Conservation (phyloP, 1,140 invertebrate genomes). For the Trachymyrmex cornetzi region DNA sequence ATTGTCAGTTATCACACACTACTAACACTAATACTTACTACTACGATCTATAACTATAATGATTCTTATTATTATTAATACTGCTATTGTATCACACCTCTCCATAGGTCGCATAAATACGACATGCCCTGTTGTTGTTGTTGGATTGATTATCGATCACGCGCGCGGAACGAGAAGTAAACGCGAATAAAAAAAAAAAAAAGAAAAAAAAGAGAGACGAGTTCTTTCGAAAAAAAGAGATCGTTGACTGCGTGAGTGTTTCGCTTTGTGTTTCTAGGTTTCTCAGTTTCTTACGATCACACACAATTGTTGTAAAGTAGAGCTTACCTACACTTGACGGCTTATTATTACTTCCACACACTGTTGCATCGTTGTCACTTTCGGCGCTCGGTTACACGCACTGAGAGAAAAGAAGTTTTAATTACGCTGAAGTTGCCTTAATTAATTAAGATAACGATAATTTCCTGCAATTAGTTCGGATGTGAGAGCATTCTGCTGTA, state of each 20-base stretch:
- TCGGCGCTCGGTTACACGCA: conserved; percentile 58
- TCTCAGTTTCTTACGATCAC: conserved; percentile 25
- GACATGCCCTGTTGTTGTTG: conserved; percentile 41
- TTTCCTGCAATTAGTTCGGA: conserved; percentile 55
- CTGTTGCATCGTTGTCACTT: conserved; percentile 56
- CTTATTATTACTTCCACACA: conserved; percentile 55
- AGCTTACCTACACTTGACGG: conserved; percentile 27
- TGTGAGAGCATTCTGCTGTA: conserved; percentile 59
- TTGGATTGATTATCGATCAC: conserved; percentile 32
- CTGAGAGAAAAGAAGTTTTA: conserved; percentile 62
- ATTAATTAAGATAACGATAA: conserved; percentile 59
- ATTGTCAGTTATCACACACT: conserved; percentile 63
- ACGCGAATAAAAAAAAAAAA: not conserved
- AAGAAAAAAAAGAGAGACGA: not conserved
- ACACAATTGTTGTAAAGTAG: conserved; percentile 47
- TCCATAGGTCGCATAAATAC: conserved; percentile 30
- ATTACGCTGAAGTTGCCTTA: conserved; percentile 60
- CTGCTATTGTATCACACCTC: conserved; percentile 57
- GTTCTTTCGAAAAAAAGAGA: conserved; percentile 46
- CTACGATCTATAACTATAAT: conserved; percentile 56
- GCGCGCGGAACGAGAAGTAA: conserved; percentile 26
- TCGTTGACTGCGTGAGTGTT: conserved; percentile 43
- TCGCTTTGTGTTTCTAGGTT: conserved; percentile 39
- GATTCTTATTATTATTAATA: conserved; percentile 58
- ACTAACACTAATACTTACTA: conserved; percentile 67